These are phyloP conservation scores for Eristalis tenax DNA, from an alignment of 2,888 invertebrate species.

Conservation along the genomic window DNA sequence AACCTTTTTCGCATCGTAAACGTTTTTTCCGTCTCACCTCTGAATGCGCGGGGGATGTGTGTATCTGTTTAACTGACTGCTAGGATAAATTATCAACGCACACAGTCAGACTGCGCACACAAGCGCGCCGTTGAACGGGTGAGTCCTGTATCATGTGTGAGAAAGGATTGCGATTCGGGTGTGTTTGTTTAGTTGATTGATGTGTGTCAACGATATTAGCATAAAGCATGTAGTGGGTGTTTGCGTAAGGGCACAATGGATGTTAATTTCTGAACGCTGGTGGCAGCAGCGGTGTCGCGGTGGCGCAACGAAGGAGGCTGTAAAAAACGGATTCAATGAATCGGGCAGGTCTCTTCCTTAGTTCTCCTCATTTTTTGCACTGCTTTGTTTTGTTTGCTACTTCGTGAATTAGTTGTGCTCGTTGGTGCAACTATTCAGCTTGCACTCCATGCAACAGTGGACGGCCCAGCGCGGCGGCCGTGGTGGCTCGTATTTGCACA, in stretches of 20 bases:
- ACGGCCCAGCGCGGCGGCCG: neutral
- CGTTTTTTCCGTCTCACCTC: neutral
- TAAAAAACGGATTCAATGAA: conserved; percentile 52
- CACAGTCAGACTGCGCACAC: conserved; percentile 13
- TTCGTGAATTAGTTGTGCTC: conserved; percentile 9
- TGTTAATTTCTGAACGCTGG: conserved; percentile 59
- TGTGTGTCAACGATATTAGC: conserved; percentile 70
- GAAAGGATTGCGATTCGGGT: conserved; percentile 62
- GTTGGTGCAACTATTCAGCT: neutral
- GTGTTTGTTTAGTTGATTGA: conserved; percentile 71
- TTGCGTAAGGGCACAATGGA: conserved; percentile 59
- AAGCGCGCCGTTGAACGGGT: neutral
- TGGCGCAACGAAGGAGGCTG: neutral
- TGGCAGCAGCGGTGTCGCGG: conserved; percentile 2
- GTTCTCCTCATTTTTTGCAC: conserved; percentile 13
- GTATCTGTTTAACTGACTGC: conserved; percentile 46
- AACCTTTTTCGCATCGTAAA: neutral
- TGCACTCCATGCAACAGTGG: neutral
- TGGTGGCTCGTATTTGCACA: neutral
- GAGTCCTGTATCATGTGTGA: neutral
- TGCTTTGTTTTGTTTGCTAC: conserved; percentile 20
- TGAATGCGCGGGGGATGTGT: neutral
- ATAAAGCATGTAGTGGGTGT: conserved; percentile 60
- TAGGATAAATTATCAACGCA: conserved; percentile 62
- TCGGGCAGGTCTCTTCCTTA: neutral